These are phyloP conservation scores for Phenganax subtilis DNA, from an alignment of 92 coral and sea anemone species.

Conservation along the genomic window DNA sequence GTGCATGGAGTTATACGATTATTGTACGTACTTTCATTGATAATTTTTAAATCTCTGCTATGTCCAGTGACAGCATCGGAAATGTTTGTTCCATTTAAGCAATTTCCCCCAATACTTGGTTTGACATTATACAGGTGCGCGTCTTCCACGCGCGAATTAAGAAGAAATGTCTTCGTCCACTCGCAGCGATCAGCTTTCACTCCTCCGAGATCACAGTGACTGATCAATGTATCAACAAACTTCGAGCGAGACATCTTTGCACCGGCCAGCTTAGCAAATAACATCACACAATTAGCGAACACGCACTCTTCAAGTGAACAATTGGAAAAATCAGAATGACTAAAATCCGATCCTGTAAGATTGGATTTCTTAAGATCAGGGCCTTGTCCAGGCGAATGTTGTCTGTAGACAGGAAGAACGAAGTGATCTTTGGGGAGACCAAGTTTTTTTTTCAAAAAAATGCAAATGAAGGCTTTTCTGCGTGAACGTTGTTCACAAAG, in stretches of 20 bases:
- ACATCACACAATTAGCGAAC: background rate
- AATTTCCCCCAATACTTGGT: background rate
- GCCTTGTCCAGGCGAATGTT: background rate
- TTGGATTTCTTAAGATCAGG: too few species aligned
- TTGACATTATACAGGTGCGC: background rate
- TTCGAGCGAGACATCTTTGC: background rate
- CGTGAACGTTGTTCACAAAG: background rate
- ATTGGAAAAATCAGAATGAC: conserved; percentile 9
- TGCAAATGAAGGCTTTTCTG: background rate
- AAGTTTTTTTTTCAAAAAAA: background rate
- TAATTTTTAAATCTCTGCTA: too few species aligned
- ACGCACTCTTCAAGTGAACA: background rate
- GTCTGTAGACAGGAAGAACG: background rate
- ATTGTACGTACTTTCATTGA: too few species aligned
- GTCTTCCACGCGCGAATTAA: background rate
- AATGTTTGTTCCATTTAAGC: background rate
- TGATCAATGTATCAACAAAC: background rate
- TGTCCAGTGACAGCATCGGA: background rate
- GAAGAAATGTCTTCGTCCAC: background rate
- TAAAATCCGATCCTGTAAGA: background rate
- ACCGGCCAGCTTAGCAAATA: background rate
- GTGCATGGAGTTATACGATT: too few species aligned
- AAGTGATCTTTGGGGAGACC: background rate
- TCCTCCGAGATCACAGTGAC: background rate
- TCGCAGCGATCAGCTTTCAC: background rate